Conservation (phyloP, 1,140 invertebrate genomes). For the Hyposmocoma kahamanoa region DNA sequence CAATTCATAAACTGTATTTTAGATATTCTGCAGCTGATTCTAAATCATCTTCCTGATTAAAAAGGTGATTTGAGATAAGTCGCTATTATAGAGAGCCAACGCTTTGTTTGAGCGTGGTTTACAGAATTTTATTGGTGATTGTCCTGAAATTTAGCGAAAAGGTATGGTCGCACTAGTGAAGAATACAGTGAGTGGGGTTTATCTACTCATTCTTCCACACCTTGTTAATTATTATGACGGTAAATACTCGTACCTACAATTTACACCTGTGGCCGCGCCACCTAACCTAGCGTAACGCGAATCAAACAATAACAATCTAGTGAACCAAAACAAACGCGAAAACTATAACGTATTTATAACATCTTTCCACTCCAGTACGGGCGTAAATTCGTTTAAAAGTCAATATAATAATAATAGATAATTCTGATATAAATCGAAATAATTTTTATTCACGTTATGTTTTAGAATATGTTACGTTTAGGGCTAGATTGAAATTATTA, state of each 20-base stretch:
- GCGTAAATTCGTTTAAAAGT: conserved; percentile 64
- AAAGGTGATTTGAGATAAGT: neutral
- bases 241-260: conserved; percentile 52
- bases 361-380: conserved; percentile 32
- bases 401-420: conserved; percentile 62
- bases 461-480: conserved; percentile 70
- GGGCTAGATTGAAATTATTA: conserved; percentile 51
- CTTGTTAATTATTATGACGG: no score
- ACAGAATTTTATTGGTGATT: no score
- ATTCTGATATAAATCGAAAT: conserved; percentile 67
- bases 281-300: conserved; percentile 66
- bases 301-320: conserved; percentile 61
- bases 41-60: neutral
- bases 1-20: no score
- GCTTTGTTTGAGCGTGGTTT: no score
- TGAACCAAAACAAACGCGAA: conserved; percentile 59
- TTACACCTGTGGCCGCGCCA: conserved; percentile 57
- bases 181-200: no score
- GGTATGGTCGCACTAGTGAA: no score
- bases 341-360: conserved; percentile 56
- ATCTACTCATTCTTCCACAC: no score
- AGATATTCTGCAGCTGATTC: no score
- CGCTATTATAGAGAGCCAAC: neutral
- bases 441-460: conserved; percentile 69
- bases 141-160: no score